phyloP scores from a whole-genome alignment of 64 coral and sea anemone species.

The Hydrozoanthus tunicans region DNA sequence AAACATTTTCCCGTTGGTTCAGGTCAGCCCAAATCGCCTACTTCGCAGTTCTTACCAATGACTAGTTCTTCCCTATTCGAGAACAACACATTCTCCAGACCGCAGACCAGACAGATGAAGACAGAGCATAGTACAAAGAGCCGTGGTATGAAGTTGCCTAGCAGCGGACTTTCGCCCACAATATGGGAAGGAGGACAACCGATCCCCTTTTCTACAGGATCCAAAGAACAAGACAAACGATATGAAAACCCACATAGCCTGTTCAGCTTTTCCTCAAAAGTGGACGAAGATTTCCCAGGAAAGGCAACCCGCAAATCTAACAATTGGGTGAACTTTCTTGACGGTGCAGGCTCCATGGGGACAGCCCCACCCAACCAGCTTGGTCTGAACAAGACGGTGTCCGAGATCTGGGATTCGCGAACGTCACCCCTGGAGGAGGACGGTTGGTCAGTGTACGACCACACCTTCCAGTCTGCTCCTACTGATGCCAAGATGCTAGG shows the following conservation, averaged over 20 bases:
- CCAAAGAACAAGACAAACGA: slow-evolving; percentile 26
- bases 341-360: slow-evolving; percentile 42
- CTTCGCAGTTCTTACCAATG: slow-evolving; percentile 19
- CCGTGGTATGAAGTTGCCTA: slow-evolving; percentile 38
- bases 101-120: slow-evolving; percentile 26
- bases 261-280: slow-evolving; percentile 63
- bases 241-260: slow-evolving; percentile 75
- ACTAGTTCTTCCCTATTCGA: slow-evolving; percentile 26
- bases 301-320: slow-evolving; percentile 59
- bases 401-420: slow-evolving; percentile 89
- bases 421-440: slow-evolving; percentile 61
- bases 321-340: slow-evolving; percentile 96
- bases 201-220: slow-evolving; percentile 18
- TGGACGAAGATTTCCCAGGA: slow-evolving; percentile 59
- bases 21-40: slow-evolving; percentile 20
- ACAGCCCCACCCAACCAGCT: slow-evolving; percentile 18
- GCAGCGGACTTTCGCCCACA: slow-evolving; percentile 37
- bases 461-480: slow-evolving; percentile 19
- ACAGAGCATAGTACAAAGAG: slow-evolving; percentile 37
- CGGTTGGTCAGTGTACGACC: slow-evolving; percentile 72
- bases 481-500: background rate
- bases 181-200: slow-evolving; percentile 48
- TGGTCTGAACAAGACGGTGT: slow-evolving; percentile 67
- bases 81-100: slow-evolving; percentile 26
- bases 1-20: slow-evolving; percentile 16